These are phyloP conservation scores for Whitmania pigra DNA, from an alignment of 1,140 invertebrate genomes.

Conservation along the genomic window DNA sequence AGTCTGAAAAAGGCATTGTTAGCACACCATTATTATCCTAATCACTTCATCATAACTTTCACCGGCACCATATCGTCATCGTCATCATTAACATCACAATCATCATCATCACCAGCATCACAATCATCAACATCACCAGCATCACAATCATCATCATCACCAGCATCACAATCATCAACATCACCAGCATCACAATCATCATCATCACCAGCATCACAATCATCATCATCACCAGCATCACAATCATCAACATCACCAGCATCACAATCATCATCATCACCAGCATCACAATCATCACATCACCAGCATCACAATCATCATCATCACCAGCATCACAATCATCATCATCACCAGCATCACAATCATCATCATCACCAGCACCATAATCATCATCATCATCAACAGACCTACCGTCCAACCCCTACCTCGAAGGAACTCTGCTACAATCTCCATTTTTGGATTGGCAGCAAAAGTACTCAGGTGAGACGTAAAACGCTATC, in stretches of 20 bases:
- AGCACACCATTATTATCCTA: background rate
- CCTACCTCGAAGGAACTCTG: background rate
- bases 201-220: background rate
- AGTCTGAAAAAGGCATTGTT: background rate
- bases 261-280: background rate
- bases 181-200: background rate
- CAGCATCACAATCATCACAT: no score
- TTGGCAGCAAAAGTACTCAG: conserved; percentile 20
- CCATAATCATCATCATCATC: background rate
- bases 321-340: background rate
- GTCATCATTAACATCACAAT: background rate
- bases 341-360: background rate
- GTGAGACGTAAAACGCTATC: background rate
- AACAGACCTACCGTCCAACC: conserved; percentile 11
- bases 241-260: background rate
- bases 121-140: no score
- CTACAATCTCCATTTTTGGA: conserved; percentile 22
- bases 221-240: background rate
- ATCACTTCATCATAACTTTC: background rate
- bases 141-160: no score
- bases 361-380: background rate
- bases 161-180: background rate
- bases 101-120: background rate
- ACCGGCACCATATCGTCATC: background rate
- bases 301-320: background rate